phyloP scores from a whole-genome alignment of 2,888 invertebrate genomes.

The Lasioglossum marginatum region DNA sequence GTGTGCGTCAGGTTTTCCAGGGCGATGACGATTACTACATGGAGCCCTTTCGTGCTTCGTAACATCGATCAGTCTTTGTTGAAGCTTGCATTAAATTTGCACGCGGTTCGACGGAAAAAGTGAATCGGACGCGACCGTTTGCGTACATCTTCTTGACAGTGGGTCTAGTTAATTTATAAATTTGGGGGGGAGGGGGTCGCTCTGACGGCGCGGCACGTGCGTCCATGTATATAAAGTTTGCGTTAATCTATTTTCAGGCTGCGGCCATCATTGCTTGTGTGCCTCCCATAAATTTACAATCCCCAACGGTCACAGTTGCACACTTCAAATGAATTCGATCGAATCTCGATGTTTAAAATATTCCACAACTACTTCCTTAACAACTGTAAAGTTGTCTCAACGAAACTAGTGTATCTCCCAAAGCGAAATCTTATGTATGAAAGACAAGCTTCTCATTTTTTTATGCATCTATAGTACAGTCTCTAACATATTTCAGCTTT shows the following conservation, averaged over 20 bases:
- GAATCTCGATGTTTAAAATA: background rate
- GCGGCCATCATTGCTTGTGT: background rate
- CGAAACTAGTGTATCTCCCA: background rate
- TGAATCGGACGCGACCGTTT: constrained; percentile 52
- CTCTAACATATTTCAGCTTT: background rate
- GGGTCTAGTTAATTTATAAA: constrained; percentile 26
- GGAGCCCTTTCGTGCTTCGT: constrained; percentile 33
- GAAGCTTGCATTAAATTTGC: constrained; percentile 60
- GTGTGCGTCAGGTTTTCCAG: constrained; percentile 43
- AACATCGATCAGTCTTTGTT: constrained; percentile 63
- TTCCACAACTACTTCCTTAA: background rate
- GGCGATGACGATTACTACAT: constrained; percentile 21
- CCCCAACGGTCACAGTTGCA: background rate
- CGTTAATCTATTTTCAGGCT: constrained; percentile 18
- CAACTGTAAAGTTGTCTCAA: background rate
- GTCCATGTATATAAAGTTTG: constrained; percentile 5
- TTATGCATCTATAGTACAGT: background rate
- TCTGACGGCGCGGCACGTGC: background rate
- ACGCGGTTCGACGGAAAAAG: constrained; percentile 42
- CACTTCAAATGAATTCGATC: constrained; percentile 5
- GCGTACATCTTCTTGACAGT: background rate
- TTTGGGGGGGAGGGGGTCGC: constrained; percentile 38
- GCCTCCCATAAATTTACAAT: constrained; percentile 22
- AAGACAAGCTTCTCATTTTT: background rate
- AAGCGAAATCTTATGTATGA: background rate